These are phyloP conservation scores for Dynastes grantii DNA, from an alignment of 2,888 invertebrate genomes.

Conservation along the genomic window DNA sequence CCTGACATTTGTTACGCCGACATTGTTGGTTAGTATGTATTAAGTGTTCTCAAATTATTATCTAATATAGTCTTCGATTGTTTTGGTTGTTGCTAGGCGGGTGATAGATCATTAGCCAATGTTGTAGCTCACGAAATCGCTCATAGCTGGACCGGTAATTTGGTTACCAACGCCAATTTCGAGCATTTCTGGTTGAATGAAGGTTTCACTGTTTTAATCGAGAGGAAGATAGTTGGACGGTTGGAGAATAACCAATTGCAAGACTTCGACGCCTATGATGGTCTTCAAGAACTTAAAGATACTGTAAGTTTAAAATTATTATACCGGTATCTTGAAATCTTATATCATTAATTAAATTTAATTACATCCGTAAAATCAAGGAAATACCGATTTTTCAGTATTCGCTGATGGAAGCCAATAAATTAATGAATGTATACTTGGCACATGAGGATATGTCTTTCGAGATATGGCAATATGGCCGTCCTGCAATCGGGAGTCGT, in stretches of 20 bases:
- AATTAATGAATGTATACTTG: too few relatives aligned
- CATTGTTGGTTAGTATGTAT: constrained; percentile 80
- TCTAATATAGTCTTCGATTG: neutral
- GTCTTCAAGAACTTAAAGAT: constrained; percentile 83
- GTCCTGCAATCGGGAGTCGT: too few relatives aligned
- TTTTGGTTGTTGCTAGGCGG: constrained; percentile 77
- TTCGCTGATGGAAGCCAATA: too few relatives aligned
- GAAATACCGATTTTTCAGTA: too few relatives aligned
- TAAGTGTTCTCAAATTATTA: neutral
- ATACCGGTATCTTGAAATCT: too few relatives aligned
- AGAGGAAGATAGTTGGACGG: constrained; percentile 86
- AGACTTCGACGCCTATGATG: constrained; percentile 87
- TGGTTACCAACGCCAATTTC: constrained; percentile 93
- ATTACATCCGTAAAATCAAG: too few relatives aligned
- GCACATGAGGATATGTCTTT: too few relatives aligned
- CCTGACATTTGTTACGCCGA: constrained; percentile 95
- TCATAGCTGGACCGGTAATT: constrained; percentile 96
- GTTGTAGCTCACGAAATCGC: constrained; percentile 97
- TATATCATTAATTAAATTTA: too few relatives aligned
- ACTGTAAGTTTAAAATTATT: constrained; percentile 73
- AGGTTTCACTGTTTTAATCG: constrained; percentile 94
- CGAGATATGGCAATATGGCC: too few relatives aligned
- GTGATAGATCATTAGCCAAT: constrained; percentile 90
- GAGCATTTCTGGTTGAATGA: constrained; percentile 99
- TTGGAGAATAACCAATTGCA: constrained; percentile 78